These are phyloP conservation scores for Callocephalon fimbriatum DNA, from an alignment of 2,113 vertebrate species.

Conservation along the genomic window DNA sequence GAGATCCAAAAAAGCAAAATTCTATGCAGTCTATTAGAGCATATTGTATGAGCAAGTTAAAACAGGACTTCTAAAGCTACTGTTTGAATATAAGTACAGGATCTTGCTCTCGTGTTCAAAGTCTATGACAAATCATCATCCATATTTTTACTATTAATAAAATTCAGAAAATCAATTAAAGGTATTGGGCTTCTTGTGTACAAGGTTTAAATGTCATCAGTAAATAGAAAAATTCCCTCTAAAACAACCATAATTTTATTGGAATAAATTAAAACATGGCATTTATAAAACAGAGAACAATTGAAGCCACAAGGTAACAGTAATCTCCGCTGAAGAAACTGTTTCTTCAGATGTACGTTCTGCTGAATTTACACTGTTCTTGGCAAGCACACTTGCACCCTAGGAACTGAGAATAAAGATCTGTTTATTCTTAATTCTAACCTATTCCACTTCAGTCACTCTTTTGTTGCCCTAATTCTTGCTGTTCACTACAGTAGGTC, in stretches of 20 bases:
- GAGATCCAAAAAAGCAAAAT: background rate
- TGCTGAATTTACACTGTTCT: background rate
- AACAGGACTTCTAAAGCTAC: background rate
- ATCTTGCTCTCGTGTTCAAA: background rate
- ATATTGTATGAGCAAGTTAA: background rate
- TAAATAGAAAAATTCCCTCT: background rate
- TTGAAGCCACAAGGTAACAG: background rate
- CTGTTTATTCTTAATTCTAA: background rate
- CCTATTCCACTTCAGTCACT: background rate
- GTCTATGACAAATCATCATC: background rate
- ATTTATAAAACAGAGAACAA: background rate
- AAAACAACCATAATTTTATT: background rate
- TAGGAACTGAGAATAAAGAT: background rate
- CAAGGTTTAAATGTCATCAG: background rate
- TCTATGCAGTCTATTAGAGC: background rate
- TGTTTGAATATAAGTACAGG: background rate
- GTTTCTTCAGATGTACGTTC: background rate
- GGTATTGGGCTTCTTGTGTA: background rate
- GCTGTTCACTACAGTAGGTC: background rate
- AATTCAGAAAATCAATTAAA: background rate
- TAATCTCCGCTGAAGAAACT: background rate
- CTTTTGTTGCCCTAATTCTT: accelerated
- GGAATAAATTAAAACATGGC: background rate
- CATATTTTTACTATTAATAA: background rate
- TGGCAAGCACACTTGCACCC: background rate